A percentile compares a stretch with the other conserved stretches of the same genome.
These are phyloP conservation scores for Oligia latruncula DNA, from an alignment of 2,888 invertebrate species.

Conservation along the genomic window DNA sequence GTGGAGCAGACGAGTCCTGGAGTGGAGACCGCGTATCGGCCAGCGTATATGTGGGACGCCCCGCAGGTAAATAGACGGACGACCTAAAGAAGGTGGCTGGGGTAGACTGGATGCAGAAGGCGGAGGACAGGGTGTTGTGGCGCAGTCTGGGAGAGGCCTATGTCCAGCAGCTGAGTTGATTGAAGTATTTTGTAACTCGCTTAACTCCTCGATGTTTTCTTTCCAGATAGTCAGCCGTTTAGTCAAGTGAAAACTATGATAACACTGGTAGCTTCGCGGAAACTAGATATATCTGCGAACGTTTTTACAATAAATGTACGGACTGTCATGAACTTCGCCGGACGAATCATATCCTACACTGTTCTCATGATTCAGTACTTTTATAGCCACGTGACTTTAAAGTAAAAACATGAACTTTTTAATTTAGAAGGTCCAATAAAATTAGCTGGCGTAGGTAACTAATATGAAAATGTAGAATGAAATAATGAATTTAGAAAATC, in stretches of 20 bases:
- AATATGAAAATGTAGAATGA: too few relatives aligned
- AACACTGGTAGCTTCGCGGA: constrained; percentile 73
- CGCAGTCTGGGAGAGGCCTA: too few relatives aligned
- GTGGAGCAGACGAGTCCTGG: too few relatives aligned
- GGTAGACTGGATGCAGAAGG: too few relatives aligned
- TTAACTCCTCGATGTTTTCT: not conserved
- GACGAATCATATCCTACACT: constrained; percentile 76
- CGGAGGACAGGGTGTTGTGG: too few relatives aligned
- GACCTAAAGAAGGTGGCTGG: too few relatives aligned
- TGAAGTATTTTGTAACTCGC: not conserved
- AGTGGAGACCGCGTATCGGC: too few relatives aligned
- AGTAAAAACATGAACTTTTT: constrained; percentile 36
- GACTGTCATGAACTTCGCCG: constrained; percentile 73
- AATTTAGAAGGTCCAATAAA: not conserved
- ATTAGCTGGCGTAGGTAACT: not conserved
- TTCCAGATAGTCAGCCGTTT: constrained; percentile 73
- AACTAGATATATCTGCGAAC: constrained; percentile 74
- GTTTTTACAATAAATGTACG: constrained; percentile 74
- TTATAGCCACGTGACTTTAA: constrained; percentile 67
- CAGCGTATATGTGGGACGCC: too few relatives aligned
- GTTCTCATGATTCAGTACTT: constrained; percentile 81
- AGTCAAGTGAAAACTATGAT: constrained; percentile 77
- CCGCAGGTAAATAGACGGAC: too few relatives aligned
- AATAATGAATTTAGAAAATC: too few relatives aligned
- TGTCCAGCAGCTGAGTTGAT: too few relatives aligned